These are phyloP conservation scores for Drosophila emarginata DNA, from an alignment of 2,888 invertebrate species.

Conservation along the genomic window DNA sequence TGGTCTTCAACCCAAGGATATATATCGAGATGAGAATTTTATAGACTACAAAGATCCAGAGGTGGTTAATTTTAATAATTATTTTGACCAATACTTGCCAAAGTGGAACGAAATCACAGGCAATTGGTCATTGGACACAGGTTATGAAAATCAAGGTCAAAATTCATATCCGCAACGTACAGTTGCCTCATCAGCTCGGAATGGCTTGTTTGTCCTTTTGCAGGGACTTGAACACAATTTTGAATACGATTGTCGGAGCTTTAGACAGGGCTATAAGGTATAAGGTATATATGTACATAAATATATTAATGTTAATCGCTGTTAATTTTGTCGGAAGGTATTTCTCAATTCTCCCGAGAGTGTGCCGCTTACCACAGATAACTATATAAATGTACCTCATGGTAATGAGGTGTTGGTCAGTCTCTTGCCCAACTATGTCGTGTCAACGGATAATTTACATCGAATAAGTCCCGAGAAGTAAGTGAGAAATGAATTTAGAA, in stretches of 20 bases:
- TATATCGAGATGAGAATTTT: constrained; percentile 74
- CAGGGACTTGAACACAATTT: constrained; percentile 85
- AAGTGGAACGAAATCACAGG: constrained; percentile 65
- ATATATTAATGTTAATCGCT: constrained; percentile 3
- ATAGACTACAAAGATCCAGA: constrained; percentile 73
- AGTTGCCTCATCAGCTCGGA: constrained; percentile 86
- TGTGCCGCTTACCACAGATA: constrained; percentile 79
- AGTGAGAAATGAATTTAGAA: constrained; percentile 20
- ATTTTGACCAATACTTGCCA: constrained; percentile 52
- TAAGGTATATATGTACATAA: no score
- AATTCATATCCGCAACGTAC: constrained; percentile 88
- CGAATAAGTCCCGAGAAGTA: constrained; percentile 84
- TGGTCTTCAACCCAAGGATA: constrained; percentile 76
- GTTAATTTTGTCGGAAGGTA: constrained; percentile 55
- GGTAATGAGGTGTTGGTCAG: constrained; percentile 86
- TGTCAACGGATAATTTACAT: constrained; percentile 86
- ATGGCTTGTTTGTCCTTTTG: constrained; percentile 86
- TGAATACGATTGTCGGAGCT: constrained; percentile 88
- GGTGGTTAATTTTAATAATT: constrained; percentile 71
- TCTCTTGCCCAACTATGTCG: constrained; percentile 89
- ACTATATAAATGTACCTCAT: constrained; percentile 80
- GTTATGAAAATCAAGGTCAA: constrained; percentile 84
- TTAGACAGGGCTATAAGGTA: constrained; percentile 88
- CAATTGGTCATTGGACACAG: constrained; percentile 86
- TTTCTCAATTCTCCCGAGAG: constrained; percentile 81